Evolutionary conservation across 2,113 vertebrate species (phyloP), one percentile per base, ranked within the genome.

Genomic region (Orycteropus afer): DNA sequence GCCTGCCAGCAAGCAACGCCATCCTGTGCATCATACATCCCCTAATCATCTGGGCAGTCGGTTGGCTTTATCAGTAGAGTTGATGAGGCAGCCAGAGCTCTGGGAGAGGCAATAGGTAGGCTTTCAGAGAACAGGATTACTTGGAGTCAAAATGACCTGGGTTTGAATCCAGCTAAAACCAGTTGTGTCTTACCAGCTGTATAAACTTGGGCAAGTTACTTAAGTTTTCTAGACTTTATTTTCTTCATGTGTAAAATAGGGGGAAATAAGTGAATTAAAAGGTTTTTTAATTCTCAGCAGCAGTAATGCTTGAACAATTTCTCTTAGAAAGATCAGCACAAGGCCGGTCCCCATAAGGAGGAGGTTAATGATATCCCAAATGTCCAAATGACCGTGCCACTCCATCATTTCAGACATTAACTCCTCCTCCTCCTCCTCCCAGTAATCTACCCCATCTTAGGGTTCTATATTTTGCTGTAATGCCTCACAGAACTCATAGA

Each of bases 1-100:
- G 74, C 96, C 98, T 22, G 98, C 98, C 87, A 98, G 98, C 98
- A 96, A 98, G 97, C 73, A 90, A 65, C 15, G 49, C 59, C 42
- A 37, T 51, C 12, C 6, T 3, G 5, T 47, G 42, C n/a, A 47
- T 61, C 7, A 2, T 0, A 1, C 2, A 13, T 47, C 37, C 63
- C 81, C n/a, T 25, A 14, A 22, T 59, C 42, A 17, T 47, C 77
- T 40, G 76, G 57, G 76, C 80, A 55, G 78, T 18, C 22, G 42
- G 27, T 32, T 69, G 90, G n/a, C 25, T 83, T 81, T n/a, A 71
- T 20, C 51, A 74, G 23, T 25, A 71, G 10, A 79, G 37, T 15
- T 51, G 37, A 22, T 55, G 15, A 78, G 79, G 59, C 45, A 49
- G 3, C 25, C 17, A 4, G 74, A n/a, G 29, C 49, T 53, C 71